Conservation (phyloP, 2,113 vertebrate genomes). For the Albula glossodonta region DNA sequence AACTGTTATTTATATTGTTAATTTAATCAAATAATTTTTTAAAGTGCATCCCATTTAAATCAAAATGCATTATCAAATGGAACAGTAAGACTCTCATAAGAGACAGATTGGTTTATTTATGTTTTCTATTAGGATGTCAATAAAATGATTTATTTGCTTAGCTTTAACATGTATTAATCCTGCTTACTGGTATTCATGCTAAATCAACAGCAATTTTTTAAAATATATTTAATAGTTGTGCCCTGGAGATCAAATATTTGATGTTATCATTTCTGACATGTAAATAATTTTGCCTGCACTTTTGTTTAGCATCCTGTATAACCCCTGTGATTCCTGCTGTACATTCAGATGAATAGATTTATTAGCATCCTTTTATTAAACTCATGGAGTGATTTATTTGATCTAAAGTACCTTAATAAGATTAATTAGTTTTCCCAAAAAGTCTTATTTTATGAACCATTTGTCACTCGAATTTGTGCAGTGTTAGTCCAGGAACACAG, state of each 20-base stretch:
- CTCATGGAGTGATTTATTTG: neutral
- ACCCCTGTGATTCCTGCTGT: neutral
- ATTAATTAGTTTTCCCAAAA: conserved; percentile 1
- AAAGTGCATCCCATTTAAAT: too few relatives aligned
- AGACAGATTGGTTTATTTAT: too few relatives aligned
- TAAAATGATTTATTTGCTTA: too few relatives aligned
- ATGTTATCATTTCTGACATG: neutral
- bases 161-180: too few relatives aligned
- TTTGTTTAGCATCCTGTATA: neutral
- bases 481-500: neutral
- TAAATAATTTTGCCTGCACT: neutral
- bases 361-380: neutral
- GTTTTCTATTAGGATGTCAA: neutral
- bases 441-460: neutral
- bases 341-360: neutral
- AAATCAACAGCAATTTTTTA: neutral
- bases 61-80: too few relatives aligned
- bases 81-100: too few relatives aligned
- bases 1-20: too few relatives aligned
- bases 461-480: neutral
- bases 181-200: neutral
- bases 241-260: neutral
- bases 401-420: neutral
- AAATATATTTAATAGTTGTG: neutral
- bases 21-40: too few relatives aligned